These are phyloP conservation scores for Stigmatopora argus DNA, from an alignment of 2,113 vertebrate genomes.

Conservation along the genomic window DNA sequence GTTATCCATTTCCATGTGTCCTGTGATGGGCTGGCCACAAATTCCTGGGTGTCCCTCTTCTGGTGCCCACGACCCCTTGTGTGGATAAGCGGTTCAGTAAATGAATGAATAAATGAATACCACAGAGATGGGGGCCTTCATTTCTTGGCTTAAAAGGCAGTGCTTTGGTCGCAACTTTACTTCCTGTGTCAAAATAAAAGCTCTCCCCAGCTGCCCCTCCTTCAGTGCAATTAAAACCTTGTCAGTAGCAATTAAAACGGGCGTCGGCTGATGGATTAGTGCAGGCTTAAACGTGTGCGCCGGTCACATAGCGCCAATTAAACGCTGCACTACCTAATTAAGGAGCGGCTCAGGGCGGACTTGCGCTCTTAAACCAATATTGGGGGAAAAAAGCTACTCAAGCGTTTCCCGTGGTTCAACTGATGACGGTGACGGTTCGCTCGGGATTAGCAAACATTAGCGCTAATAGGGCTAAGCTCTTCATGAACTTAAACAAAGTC, in stretches of 20 bases:
- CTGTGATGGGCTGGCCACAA: no score
- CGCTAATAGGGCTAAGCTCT: background rate
- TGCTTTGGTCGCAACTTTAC: background rate
- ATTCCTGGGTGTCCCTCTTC: no score
- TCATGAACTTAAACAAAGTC: background rate
- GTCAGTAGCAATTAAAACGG: slow-evolving; percentile 1
- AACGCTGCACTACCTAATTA: slow-evolving; percentile 49
- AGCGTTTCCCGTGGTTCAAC: slow-evolving; percentile 47
- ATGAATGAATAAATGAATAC: no score
- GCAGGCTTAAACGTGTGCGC: slow-evolving; percentile 40
- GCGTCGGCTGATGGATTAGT: slow-evolving; percentile 30
- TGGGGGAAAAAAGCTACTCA: slow-evolving; percentile 10
- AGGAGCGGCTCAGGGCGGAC: slow-evolving; percentile 51
- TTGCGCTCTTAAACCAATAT: slow-evolving; percentile 27
- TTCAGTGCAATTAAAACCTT: slow-evolving; percentile 17
- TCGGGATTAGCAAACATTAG: slow-evolving; percentile 17
- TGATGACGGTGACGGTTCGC: slow-evolving; percentile 17
- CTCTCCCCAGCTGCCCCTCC: background rate
- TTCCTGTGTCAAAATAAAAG: slow-evolving; percentile 5
- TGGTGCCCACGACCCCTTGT: no score
- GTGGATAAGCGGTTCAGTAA: no score
- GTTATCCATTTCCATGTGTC: no score
- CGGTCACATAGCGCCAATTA: slow-evolving; percentile 45
- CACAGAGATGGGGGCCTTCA: no score
- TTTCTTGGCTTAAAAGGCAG: background rate